These are phyloP conservation scores for Catharus minimus DNA, from an alignment of 2,113 vertebrate species.

Conservation along the genomic window DNA sequence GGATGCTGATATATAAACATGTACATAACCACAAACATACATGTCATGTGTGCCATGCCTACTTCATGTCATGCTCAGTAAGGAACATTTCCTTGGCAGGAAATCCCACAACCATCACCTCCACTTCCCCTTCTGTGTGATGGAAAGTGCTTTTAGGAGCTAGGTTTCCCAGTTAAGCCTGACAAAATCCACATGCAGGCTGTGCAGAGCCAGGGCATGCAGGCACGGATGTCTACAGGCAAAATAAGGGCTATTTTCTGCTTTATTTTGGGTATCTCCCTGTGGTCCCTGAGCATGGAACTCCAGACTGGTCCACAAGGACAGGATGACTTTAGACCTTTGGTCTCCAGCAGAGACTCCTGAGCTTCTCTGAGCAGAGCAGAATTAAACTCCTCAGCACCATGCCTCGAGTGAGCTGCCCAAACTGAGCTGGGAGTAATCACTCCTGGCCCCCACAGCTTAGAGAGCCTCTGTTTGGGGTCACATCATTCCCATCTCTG, in stretches of 20 bases:
- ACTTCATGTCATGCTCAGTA: background rate
- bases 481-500: background rate
- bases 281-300: background rate
- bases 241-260: background rate
- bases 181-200: rapidly evolving
- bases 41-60: background rate
- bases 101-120: background rate
- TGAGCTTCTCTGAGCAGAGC: background rate
- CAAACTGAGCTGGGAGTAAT: background rate
- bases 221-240: background rate
- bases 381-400: background rate
- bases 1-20: background rate
- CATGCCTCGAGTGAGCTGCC: background rate
- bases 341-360: too few species aligned
- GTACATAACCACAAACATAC: background rate
- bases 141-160: background rate
- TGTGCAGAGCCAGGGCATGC: background rate
- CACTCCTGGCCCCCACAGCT: background rate
- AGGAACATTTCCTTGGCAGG: background rate
- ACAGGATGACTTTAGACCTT: background rate
- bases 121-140: background rate
- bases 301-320: background rate
- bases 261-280: background rate
- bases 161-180: background rate
- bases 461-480: background rate